Percentiles rank a stretch among this genome's conserved stretches.
Conservation (phyloP, 2,113 vertebrate genomes). For the Columba livia region DNA sequence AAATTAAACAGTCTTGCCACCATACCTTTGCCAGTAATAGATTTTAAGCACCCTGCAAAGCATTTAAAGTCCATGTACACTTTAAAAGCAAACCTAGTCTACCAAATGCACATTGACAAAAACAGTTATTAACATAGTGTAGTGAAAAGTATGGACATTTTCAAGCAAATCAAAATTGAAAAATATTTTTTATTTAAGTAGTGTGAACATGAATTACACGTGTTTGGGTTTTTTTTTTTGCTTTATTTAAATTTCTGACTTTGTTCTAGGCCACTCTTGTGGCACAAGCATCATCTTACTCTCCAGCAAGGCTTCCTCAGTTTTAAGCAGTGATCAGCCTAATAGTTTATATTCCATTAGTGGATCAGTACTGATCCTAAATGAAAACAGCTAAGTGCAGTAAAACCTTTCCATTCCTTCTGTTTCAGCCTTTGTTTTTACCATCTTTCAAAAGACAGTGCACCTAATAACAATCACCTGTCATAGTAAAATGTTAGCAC, state of each 20-base stretch:
- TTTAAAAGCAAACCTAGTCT: background rate
- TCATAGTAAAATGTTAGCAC: background rate
- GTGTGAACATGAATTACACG: background rate
- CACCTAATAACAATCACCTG: background rate
- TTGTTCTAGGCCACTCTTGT: background rate
- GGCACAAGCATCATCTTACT: background rate
- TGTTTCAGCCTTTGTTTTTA: background rate
- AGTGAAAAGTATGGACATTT: background rate
- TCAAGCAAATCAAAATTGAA: background rate
- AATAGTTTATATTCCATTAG: background rate
- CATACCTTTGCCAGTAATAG: background rate
- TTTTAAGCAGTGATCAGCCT: background rate
- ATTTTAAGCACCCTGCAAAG: background rate
- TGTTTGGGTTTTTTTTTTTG: background rate
- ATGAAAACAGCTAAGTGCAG: background rate
- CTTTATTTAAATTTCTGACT: background rate
- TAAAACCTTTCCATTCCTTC: background rate
- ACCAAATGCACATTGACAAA: background rate
- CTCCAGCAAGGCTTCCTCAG: background rate
- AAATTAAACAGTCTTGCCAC: background rate
- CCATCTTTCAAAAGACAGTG: background rate
- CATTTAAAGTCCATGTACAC: background rate
- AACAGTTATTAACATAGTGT: background rate
- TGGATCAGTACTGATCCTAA: background rate
- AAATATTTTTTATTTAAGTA: background rate